A percentile compares a stretch with the other conserved stretches of the same genome.
Evolutionary conservation across 2,113 vertebrate species (phyloP).

Genomic region (Datnioides undecimradiatus): DNA sequence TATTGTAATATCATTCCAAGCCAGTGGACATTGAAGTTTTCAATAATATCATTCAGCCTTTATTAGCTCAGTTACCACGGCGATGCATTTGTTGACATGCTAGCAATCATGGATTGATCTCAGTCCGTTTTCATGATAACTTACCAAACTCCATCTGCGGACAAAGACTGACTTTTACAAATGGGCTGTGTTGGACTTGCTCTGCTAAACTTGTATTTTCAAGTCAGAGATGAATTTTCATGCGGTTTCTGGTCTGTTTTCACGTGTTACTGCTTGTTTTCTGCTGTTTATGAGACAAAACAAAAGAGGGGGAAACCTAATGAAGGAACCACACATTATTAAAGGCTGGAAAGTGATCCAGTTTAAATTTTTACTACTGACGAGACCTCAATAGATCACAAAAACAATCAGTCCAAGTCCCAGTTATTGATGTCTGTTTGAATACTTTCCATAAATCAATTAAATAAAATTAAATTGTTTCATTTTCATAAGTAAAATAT

Average conservation of each 20-base stretch:
- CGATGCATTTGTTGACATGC: neutral
- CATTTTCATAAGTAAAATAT: too few species aligned
- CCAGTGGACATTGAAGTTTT: neutral
- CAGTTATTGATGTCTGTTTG: too few species aligned
- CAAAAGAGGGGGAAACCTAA: neutral
- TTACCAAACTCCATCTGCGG: neutral
- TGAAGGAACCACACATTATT: neutral
- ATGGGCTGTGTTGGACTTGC: too few species aligned
- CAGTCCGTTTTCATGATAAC: neutral
- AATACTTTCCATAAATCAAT: too few species aligned
- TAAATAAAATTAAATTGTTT: too few species aligned
- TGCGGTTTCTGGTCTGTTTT: neutral
- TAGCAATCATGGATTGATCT: neutral
- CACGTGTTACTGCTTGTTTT: neutral
- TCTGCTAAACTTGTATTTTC: neutral
- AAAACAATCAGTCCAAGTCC: too few species aligned
- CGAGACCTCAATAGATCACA: neutral
- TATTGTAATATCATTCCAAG: neutral
- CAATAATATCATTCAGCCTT: neutral
- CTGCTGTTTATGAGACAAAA: constrained; percentile 4
- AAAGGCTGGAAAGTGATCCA: neutral
- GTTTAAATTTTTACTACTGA: neutral
- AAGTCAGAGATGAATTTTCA: neutral
- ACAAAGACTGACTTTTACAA: too few species aligned
- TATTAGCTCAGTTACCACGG: neutral